Evolutionary conservation across 2,888 invertebrate genomes (phyloP).

Genomic region (Hipparchia sbordonii): DNA sequence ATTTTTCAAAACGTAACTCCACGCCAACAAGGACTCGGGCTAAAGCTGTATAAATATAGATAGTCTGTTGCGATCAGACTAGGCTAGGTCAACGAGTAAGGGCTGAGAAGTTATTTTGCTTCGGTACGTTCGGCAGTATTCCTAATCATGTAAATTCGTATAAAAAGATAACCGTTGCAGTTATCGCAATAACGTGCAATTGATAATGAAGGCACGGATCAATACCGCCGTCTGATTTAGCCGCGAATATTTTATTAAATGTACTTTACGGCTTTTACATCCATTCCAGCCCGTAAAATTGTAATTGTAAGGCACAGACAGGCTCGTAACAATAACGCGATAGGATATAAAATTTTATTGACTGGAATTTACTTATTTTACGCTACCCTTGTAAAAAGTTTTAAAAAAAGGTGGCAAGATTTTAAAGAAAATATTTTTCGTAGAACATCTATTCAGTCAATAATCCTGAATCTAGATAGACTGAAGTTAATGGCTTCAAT

Average conservation of each 20-base stretch:
- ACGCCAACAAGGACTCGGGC: no score
- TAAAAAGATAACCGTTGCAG: conserved; percentile 34
- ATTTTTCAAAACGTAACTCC: no score
- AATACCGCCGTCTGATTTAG: conserved; percentile 37
- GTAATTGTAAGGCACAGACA: conserved; percentile 26
- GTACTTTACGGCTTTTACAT: conserved; percentile 35
- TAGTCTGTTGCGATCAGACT: no score
- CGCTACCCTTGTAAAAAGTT: not conserved
- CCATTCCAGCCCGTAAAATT: conserved; percentile 31
- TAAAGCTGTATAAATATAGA: no score
- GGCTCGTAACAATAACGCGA: conserved; percentile 22
- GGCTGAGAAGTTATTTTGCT: no score
- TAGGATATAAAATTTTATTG: conserved; percentile 27
- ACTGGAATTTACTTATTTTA: conserved; percentile 15
- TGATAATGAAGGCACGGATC: conserved; percentile 40
- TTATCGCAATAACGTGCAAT: conserved; percentile 43
- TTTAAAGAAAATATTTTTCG: not conserved
- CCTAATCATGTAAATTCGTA: not conserved
- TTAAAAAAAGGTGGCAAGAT: not conserved
- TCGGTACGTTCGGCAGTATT: no score
- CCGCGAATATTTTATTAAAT: conserved; percentile 38
- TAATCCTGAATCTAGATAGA: no score
- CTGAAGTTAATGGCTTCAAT: no score
- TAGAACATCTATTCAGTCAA: no score
- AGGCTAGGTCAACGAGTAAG: no score